A percentile compares a stretch with the other conserved stretches of the same genome.
Conservation (phyloP, 2,797 vertebrate genomes). For the Monodelphis domestica region DNA sequence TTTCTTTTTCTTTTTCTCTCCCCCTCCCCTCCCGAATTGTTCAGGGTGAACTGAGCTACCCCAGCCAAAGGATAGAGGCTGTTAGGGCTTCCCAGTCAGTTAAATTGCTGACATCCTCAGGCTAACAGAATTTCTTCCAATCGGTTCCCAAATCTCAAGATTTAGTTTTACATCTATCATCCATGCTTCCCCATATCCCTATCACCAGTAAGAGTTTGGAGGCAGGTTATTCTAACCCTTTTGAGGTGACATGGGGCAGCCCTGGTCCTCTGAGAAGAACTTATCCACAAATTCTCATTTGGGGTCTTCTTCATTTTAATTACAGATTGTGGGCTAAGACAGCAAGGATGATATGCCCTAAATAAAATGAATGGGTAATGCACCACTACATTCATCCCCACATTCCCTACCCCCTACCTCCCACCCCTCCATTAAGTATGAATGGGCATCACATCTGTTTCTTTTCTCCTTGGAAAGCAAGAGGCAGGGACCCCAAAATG, state of each 20-base stretch:
- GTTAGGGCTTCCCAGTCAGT: not conserved
- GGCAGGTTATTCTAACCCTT: not conserved
- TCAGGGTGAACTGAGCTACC: slow-evolving; percentile 66
- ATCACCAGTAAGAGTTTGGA: not conserved
- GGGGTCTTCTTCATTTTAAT: not conserved
- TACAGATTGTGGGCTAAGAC: not conserved
- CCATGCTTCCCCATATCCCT: not conserved
- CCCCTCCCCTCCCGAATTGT: slow-evolving; percentile 66
- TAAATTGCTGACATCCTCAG: not conserved
- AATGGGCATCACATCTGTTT: slow-evolving; percentile 77
- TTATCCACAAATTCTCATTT: not conserved
- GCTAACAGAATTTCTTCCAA: slow-evolving; percentile 51
- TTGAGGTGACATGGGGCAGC: slow-evolving; percentile 21
- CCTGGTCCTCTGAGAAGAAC: not conserved
- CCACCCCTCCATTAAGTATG: slow-evolving; percentile 64
- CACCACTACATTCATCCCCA: accelerated
- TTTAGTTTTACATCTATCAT: not conserved
- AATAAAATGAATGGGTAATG: not conserved
- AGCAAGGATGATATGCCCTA: not conserved
- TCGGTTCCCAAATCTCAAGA: slow-evolving; percentile 25
- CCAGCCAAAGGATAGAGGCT: not conserved
- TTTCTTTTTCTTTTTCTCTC: slow-evolving; percentile 38
- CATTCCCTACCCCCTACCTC: slow-evolving; percentile 36
- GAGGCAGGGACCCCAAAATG: slow-evolving; percentile 68
- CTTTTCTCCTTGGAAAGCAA: slow-evolving; percentile 72